A percentile compares a stretch with the other conserved stretches of the same genome.
Evolutionary conservation across 2,113 vertebrate species (phyloP).

Genomic region (Strix uralensis): DNA sequence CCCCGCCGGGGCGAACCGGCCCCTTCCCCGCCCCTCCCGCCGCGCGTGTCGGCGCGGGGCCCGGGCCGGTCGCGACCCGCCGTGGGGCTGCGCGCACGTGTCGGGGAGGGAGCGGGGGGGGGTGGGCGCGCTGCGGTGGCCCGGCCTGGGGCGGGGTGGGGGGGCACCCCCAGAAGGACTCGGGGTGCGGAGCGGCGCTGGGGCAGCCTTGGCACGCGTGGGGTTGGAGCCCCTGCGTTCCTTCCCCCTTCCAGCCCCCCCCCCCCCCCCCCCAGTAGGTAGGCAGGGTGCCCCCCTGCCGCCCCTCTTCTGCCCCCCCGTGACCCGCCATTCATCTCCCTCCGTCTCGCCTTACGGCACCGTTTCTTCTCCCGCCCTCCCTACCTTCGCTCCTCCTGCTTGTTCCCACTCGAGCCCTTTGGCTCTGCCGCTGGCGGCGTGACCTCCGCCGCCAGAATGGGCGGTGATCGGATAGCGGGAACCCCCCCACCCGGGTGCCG

Average conservation of each 20-base stretch:
- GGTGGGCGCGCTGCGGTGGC: not conserved
- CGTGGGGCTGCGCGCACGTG: not conserved
- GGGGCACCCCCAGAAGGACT: not conserved
- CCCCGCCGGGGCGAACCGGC: not conserved
- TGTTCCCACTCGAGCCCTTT: not conserved
- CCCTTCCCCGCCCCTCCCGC: not conserved
- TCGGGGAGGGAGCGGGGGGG: not conserved
- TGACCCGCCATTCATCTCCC: too few species aligned
- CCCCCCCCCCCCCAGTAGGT: not conserved
- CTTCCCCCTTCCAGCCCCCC: not conserved
- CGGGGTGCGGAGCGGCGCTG: not conserved
- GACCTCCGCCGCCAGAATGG: not conserved
- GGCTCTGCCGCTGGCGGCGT: rapidly evolving
- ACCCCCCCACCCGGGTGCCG: not conserved
- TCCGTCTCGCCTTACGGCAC: rapidly evolving
- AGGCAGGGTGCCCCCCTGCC: too few species aligned
- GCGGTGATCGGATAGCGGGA: too few species aligned
- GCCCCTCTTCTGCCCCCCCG: not conserved
- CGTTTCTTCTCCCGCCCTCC: not conserved
- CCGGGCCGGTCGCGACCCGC: not conserved
- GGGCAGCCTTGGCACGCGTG: not conserved
- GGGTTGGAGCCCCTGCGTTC: not conserved
- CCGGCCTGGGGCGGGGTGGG: too few species aligned
- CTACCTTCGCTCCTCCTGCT: not conserved
- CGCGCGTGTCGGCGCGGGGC: not conserved